Evolutionary conservation across 2,113 vertebrate genomes (phyloP).

Genomic region (Rhea americana): DNA sequence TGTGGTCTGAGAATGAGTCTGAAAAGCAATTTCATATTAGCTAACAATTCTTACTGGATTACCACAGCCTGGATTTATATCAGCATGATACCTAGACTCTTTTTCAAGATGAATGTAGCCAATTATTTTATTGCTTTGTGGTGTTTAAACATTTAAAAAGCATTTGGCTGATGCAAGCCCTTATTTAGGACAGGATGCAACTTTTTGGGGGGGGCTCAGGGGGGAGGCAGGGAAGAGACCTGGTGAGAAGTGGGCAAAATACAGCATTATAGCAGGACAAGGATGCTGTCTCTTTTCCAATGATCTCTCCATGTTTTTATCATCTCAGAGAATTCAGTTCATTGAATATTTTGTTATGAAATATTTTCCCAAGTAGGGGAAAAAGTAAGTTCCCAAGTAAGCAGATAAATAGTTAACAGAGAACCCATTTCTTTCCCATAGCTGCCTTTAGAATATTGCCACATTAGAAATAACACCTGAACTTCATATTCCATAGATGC

Average conservation of each 20-base stretch:
- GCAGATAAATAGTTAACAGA: not conserved
- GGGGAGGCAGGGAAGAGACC: not conserved
- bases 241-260: not conserved
- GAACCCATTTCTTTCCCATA: not conserved
- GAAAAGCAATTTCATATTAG: not conserved
- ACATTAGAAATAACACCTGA: slow-evolving; percentile 22
- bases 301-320: not conserved
- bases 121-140: slow-evolving; percentile 13
- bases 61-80: not conserved
- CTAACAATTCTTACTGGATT: slow-evolving; percentile 14
- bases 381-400: not conserved
- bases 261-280: not conserved
- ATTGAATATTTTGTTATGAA: not conserved
- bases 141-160: slow-evolving; percentile 13
- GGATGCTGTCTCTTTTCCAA: not conserved
- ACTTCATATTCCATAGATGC: not conserved
- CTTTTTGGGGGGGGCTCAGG: not conserved
- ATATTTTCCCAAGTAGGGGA: not conserved
- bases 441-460: not conserved
- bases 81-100: not conserved
- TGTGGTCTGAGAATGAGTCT: not conserved
- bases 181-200: not conserved
- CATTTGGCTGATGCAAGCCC: not conserved
- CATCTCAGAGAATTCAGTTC: not conserved
- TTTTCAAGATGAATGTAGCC: not conserved